Evolutionary conservation across 2,113 vertebrate species (phyloP).

Genomic region (Clinocottus analis): DNA sequence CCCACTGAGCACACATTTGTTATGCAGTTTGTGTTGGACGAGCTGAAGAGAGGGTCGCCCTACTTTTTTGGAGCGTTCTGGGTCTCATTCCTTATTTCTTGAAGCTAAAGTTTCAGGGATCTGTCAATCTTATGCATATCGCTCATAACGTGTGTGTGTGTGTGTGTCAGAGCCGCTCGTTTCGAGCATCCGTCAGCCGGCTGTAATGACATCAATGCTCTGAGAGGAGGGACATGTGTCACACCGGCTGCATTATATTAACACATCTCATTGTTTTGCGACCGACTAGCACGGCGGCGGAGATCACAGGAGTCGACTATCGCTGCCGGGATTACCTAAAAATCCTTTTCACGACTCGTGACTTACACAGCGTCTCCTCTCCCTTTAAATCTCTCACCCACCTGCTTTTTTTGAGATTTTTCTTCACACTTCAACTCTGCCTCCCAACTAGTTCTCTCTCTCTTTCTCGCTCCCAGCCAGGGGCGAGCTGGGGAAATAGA

Average conservation of each 20-base stretch:
- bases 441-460: not conserved
- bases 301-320: conserved; percentile 57
- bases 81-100: conserved; percentile 1
- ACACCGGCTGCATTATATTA: conserved; percentile 26
- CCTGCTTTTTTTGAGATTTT: conserved; percentile 47
- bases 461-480: conserved; percentile 20
- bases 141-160: not conserved
- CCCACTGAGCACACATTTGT: not conserved
- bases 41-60: not conserved
- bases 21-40: not conserved
- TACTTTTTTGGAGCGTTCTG: conserved; percentile 24
- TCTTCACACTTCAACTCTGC: conserved; percentile 1
- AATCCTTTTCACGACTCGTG: conserved; percentile 55
- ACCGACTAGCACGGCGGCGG: conserved; percentile 38
- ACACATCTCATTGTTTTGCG: conserved; percentile 48
- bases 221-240: conserved; percentile 22
- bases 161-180: conserved; percentile 25
- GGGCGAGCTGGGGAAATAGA: conserved; percentile 48
- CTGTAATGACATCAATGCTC: conserved; percentile 27
- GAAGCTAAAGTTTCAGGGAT: not conserved
- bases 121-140: too few species aligned
- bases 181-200: conserved; percentile 44
- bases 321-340: conserved; percentile 54
- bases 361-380: conserved; percentile 40
- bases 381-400: conserved; percentile 45